Conservation (phyloP, 2,888 invertebrate species). For the Mechanitis mazaeus region DNA sequence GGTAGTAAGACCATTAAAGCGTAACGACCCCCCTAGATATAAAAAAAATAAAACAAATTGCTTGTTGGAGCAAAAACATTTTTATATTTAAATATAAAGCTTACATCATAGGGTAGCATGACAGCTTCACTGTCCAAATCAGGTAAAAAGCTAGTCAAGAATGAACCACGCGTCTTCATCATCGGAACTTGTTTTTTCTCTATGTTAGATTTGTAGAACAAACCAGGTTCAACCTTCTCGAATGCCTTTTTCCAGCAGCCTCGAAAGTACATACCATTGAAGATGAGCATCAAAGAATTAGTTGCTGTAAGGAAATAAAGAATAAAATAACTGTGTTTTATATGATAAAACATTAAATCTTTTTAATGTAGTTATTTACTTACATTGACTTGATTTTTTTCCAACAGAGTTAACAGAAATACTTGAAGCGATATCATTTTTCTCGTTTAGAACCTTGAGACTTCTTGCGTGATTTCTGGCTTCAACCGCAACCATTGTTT, state of each 20-base stretch:
- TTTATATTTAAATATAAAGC: conserved; percentile 27
- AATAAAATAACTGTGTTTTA: background rate
- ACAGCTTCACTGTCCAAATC: conserved; percentile 81
- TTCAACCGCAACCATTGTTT: conserved; percentile 79
- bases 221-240: conserved; percentile 68
- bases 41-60: background rate
- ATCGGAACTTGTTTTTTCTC: conserved; percentile 79
- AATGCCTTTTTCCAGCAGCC: conserved; percentile 86
- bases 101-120: conserved; percentile 85
- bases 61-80: background rate
- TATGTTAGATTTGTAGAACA: conserved; percentile 79
- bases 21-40: conserved; percentile 75
- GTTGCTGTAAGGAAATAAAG: conserved; percentile 43
- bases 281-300: conserved; percentile 80
- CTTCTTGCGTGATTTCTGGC: conserved; percentile 70
- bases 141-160: conserved; percentile 78
- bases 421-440: conserved; percentile 76
- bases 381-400: conserved; percentile 63
- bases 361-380: conserved; percentile 30
- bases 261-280: conserved; percentile 87
- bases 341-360: too few species aligned
- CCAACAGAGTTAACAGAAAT: conserved; percentile 79
- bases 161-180: conserved; percentile 81
- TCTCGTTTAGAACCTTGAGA: conserved; percentile 52
- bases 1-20: conserved; percentile 77